Conservation (phyloP, 1,140 invertebrate species). For the Heliconius hewitsoni region DNA sequence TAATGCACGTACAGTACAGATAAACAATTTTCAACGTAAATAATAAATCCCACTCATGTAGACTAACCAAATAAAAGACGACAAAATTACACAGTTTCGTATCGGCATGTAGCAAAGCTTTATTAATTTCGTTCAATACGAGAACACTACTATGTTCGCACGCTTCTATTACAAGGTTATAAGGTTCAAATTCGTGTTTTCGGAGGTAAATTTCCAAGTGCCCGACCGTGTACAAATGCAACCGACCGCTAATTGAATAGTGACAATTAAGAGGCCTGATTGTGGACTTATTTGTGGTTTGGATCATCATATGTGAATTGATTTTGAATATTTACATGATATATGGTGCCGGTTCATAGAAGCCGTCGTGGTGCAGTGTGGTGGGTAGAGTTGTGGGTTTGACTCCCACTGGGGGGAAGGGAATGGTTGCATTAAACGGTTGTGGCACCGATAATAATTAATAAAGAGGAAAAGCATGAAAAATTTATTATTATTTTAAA, state of each 20-base stretch:
- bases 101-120: constrained; percentile 1
- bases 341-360: background rate
- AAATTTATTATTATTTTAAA: too few relatives aligned
- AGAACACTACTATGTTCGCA: background rate
- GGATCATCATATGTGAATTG: constrained; percentile 14
- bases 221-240: constrained; percentile 20
- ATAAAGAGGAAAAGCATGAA: too few relatives aligned
- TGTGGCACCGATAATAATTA: too few relatives aligned
- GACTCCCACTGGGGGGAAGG: too few relatives aligned
- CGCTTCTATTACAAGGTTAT: background rate
- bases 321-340: constrained; percentile 13
- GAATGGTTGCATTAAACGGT: too few relatives aligned
- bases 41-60: constrained; percentile 9
- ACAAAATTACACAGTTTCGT: constrained; percentile 12
- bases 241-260: constrained; percentile 41
- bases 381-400: too few relatives aligned
- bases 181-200: background rate
- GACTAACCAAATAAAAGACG: constrained; percentile 11
- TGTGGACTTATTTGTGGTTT: constrained; percentile 38
- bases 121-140: constrained; percentile 24
- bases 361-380: too few relatives aligned
- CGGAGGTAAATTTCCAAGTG: background rate
- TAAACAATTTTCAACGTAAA: background rate
- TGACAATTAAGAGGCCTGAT: constrained; percentile 39
- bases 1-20: background rate